Base-by-base conservation (phyloP, 2,888 invertebrate genomes). In the Nemurella pictetii region DNA sequence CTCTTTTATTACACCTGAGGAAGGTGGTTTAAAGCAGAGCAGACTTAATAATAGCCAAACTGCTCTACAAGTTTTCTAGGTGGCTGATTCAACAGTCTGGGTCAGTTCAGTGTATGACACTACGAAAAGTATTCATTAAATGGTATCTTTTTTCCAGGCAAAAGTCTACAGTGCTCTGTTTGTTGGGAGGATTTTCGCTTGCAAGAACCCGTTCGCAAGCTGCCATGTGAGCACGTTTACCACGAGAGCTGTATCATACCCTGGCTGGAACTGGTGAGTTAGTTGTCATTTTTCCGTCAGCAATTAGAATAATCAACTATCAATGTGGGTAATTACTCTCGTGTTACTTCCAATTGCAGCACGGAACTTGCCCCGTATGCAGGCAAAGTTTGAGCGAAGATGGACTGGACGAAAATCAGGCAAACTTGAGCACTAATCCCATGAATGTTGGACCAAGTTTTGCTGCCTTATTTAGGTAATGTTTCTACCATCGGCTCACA, bases 331-430 rank as follows among this genome's bases (percentile, higher is more conserved):
- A n/a, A n/a, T n/a, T n/a, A n/a, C n/a, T n/a, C 5, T n/a, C 4
- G 25, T 74, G 25, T 74, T 84, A 86, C 32, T 84, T 87, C 85
- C 84, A 85, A 85, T 88, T 89, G 29, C 87, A 94, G 92, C 98
- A 98, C 91, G 98, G 97, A 86, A 98, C 98, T 80, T 98, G 98
- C 90, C 98, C 98, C 85, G 96, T 98, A 88, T 98, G 98, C 91
- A 94, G 98, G 85, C 96, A 96, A 90, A 94, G 93, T 89, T 91
- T 96, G 88, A 91, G 91, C 86, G 92, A 92, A 86, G 91, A 91
- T 87, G 90, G 88, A 86, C 89, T 90, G 29, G 90, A 90, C 84
- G 87, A 88, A 81, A 86, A 86, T 84, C 87, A 87, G 83, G 82
- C 85, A 29, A 87, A 86, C 82, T 85, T 86, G 78, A 87, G 86